phyloP scores from a whole-genome alignment of 2,113 vertebrate genomes.

The Genyomyrus donnyi region DNA sequence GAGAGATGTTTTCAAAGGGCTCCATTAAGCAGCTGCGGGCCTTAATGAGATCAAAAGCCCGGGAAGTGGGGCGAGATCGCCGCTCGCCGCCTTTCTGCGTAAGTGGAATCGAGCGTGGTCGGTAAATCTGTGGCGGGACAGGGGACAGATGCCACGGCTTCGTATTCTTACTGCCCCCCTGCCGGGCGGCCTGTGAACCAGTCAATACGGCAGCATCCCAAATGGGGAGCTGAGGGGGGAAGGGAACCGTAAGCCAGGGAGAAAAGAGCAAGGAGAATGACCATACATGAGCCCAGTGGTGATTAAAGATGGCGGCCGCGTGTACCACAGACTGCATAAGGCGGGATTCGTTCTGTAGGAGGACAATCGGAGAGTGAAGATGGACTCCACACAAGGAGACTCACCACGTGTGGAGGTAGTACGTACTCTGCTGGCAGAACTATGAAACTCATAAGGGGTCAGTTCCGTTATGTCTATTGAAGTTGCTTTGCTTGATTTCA shows the following conservation, averaged over 20 bases:
- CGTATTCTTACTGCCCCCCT: slow-evolving; percentile 63
- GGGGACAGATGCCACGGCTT: slow-evolving; percentile 64
- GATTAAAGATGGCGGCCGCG: slow-evolving; percentile 72
- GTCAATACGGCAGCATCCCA: slow-evolving; percentile 62
- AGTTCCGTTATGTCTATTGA: slow-evolving; percentile 33
- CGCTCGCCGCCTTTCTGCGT: slow-evolving; percentile 40
- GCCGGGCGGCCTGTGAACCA: slow-evolving; percentile 68
- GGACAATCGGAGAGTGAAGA: slow-evolving; percentile 53
- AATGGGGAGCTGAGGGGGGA: slow-evolving; percentile 47
- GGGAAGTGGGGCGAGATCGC: slow-evolving; percentile 46
- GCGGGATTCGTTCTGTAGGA: slow-evolving; percentile 44
- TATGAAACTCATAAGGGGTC: slow-evolving; percentile 35
- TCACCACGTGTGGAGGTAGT: slow-evolving; percentile 38
- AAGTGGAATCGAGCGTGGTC: slow-evolving; percentile 48
- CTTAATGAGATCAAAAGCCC: slow-evolving; percentile 76
- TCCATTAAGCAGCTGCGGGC: slow-evolving; percentile 59
- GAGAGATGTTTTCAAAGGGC: slow-evolving; percentile 62
- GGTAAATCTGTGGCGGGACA: slow-evolving; percentile 57
- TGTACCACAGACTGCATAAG: slow-evolving; percentile 63
- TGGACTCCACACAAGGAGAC: slow-evolving; percentile 44
- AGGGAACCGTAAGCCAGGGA: slow-evolving; percentile 56
- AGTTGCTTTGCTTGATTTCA: slow-evolving; percentile 38
- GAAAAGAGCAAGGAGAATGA: slow-evolving; percentile 53
- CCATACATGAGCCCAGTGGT: slow-evolving; percentile 63
- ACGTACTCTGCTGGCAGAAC: slow-evolving; percentile 44